Evolutionary conservation across 2,113 vertebrate species (phyloP), one percentile per base, ranked within the genome.

Genomic region (Stegastes partitus): DNA sequence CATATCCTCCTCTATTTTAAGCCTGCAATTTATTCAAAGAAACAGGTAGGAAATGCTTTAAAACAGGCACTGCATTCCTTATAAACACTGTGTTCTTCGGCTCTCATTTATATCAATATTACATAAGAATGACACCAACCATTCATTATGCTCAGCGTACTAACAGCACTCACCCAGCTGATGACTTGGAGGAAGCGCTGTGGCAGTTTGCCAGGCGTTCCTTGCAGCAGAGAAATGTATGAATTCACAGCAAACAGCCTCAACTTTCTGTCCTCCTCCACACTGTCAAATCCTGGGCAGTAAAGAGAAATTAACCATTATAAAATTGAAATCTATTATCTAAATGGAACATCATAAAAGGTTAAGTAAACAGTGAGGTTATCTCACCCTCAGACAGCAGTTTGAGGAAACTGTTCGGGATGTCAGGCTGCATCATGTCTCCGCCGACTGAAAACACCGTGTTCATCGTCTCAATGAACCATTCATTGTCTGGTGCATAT

Each of bases 391-490:
- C 97, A 51, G 96, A 95, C 21, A 99, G 84, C 12, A 99, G 93
- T 69, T 96, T 95, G 45, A 99, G 93, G 49, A 98, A 99, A 90
- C 94, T 96, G 92, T 95, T 97, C 59, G 97, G 94, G 87, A 98
- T 96, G 83, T 98, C 97, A 15, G 95, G 93, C 70, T 96, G 96
- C 88, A 98, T 94, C 64, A 94, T 91, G 59, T 99, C 97, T 79
- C 98, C 97, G 63, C 97, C 97, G 26, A 96, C 84, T 45, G 96
- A 96, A 91, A 99, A 98, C 54, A 98, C 96, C 1, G 96, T 94
- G 87, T 96, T 99, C 98, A 99, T 99, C 2, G 96, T 99, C 85
- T 97, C 96, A 81, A 99, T 96, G 89, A 99, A 99, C 98, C 98
- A 99, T 2, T 94, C 95, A 3, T 97, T 98, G 91, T 95, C 94